Evolutionary conservation across 2,113 vertebrate genomes (phyloP), one percentile per base, ranked within the genome.

Genomic region (Bos indicus): DNA sequence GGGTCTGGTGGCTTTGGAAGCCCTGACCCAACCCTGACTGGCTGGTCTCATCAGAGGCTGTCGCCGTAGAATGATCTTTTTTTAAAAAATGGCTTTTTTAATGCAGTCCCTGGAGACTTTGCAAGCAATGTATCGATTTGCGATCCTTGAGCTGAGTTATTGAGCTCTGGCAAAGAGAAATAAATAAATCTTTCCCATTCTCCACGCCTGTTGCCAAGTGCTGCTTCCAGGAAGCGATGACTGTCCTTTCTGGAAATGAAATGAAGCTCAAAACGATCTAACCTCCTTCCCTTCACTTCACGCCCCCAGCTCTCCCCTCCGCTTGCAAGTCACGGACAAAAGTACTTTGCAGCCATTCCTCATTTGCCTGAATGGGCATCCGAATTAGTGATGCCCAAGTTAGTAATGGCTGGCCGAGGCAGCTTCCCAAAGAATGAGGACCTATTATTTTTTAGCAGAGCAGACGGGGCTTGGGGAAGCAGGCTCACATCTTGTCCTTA

Each of bases 201-300:
- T 97, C 97, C 94, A 81, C 33, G 98, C n/a, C 89, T 82, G 13
- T 54, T 98, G 98, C 98, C 98, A 98, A 98, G 98, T 88, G 93
- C 89, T 36, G 98, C 98, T 99, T 99, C 99, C 99, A 99, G 99
- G 99, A 99, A 99, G 98, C 98, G 96, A 92, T 91, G 92, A 95
- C 83, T 80, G 98, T 95, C 97, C 97, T 98, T 99, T 98, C 99
- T 99, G 99, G 98, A 99, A 99, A 97, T 95, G 98, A 98, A 96
- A 98, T 95, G 96, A 98, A 98, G 98, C 96, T 92, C 98, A 95
- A 74, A 98, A 92, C 86, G 85, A 97, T 98, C 98, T 98, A 89
- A 98, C 98, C 97, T 43, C 96, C 98, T 98, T 98, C 82, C 95
- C 60, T 97, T 87, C 64, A 59, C 74, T 51, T 78, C 77, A 57